Evolutionary conservation across 2,113 vertebrate genomes (phyloP).

Genomic region (Ivindomyrus marchei): DNA sequence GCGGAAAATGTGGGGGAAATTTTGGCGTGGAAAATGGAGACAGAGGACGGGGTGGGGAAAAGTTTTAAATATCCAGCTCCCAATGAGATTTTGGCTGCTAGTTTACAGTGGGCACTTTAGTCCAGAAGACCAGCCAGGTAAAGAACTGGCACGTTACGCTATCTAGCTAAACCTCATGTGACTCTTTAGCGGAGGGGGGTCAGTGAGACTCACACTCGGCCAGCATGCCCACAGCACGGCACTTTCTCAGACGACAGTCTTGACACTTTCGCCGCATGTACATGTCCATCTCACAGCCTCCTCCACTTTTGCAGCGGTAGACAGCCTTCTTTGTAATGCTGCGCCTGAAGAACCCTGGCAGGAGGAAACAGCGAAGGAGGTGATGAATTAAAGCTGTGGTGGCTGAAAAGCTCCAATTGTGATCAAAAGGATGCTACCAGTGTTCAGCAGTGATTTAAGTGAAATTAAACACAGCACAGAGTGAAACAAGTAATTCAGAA

Average conservation of each 20-base stretch:
- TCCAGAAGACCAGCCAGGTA: neutral
- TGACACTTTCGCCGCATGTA: slow-evolving; percentile 95
- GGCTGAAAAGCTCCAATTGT: neutral
- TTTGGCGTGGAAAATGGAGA: neutral
- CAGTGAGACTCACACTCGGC: slow-evolving; percentile 77
- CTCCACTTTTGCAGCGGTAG: slow-evolving; percentile 86
- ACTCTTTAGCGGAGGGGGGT: neutral
- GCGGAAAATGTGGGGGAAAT: neutral
- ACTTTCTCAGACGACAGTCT: slow-evolving; percentile 87
- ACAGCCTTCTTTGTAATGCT: slow-evolving; percentile 89
- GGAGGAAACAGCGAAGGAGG: neutral
- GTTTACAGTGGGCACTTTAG: neutral
- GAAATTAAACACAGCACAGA: neutral
- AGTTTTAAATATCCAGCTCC: neutral
- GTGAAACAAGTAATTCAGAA: neutral
- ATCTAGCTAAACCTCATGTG: neutral
- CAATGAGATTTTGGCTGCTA: neutral
- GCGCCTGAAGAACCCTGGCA: slow-evolving; percentile 78
- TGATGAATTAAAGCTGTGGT: neutral
- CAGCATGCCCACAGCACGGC: slow-evolving; percentile 86
- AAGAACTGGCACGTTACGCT: neutral
- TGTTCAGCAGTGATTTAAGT: neutral
- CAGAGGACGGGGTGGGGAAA: neutral
- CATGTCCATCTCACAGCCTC: slow-evolving; percentile 93
- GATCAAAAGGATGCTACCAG: neutral